Conservation (phyloP, 2,888 invertebrate genomes). For the Pyrocoelia pectoralis region DNA sequence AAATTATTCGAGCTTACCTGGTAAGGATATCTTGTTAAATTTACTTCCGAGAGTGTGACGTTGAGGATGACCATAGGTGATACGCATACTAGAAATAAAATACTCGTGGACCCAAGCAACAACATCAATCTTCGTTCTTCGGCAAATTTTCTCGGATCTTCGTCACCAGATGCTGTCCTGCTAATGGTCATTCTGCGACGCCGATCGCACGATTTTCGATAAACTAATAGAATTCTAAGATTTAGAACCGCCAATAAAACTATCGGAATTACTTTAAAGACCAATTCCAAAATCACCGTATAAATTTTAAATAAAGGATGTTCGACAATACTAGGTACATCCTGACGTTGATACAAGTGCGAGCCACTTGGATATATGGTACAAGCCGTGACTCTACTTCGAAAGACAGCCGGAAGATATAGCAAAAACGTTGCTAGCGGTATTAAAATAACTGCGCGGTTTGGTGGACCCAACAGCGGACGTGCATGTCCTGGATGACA, state of each 20-base stretch:
- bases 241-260: slow-evolving; percentile 71
- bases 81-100: slow-evolving; percentile 73
- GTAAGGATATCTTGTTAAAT: slow-evolving; percentile 69
- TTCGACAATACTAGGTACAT: slow-evolving; percentile 52
- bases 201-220: slow-evolving; percentile 70
- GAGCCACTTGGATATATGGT: slow-evolving; percentile 60
- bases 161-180: slow-evolving; percentile 65
- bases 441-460: slow-evolving; percentile 70
- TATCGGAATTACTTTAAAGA: slow-evolving; percentile 75
- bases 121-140: slow-evolving; percentile 73
- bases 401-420: slow-evolving; percentile 74
- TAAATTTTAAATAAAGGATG: slow-evolving; percentile 61
- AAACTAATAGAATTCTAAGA: slow-evolving; percentile 71
- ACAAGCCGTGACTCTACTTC: slow-evolving; percentile 67
- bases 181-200: slow-evolving; percentile 72
- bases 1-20: too few species aligned
- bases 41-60: slow-evolving; percentile 70
- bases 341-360: slow-evolving; percentile 64
- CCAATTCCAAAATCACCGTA: slow-evolving; percentile 69
- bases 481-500: slow-evolving; percentile 75
- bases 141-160: slow-evolving; percentile 71
- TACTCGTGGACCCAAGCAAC: slow-evolving; percentile 71
- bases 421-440: slow-evolving; percentile 71
- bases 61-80: slow-evolving; percentile 77
- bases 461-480: slow-evolving; percentile 70